phyloP scores from a whole-genome alignment of 2,113 vertebrate species.

The Cygnus atratus region DNA sequence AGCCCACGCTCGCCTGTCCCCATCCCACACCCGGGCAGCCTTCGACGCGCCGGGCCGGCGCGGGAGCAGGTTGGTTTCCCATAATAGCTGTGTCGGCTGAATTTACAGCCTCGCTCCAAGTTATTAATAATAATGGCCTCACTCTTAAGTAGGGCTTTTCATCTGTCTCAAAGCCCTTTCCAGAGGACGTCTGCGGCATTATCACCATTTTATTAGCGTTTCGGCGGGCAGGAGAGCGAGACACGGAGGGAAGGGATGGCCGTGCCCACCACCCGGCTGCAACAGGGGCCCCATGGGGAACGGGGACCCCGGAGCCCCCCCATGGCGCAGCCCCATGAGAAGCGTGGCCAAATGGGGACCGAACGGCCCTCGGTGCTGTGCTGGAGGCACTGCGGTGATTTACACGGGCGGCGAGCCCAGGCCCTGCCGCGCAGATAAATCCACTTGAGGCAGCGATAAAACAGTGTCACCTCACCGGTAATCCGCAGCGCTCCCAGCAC shows the following conservation, averaged over 20 bases:
- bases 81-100: not conserved
- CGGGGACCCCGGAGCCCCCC: not conserved
- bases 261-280: accelerated
- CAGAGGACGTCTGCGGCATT: conserved; percentile 39
- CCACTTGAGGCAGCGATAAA: conserved; percentile 35
- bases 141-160: conserved; percentile 48
- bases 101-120: conserved; percentile 40
- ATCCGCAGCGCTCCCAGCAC: not conserved
- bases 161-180: conserved; percentile 58
- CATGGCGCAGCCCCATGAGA: accelerated
- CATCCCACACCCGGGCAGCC: not conserved
- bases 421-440: not conserved
- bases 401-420: not conserved
- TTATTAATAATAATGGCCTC: conserved; percentile 64
- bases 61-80: conserved; percentile 19
- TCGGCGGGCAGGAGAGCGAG: not conserved
- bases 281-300: not conserved
- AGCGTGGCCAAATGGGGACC: not conserved
- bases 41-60: not conserved
- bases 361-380: not conserved
- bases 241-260: not conserved
- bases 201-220: conserved; percentile 27
- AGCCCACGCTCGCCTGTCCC: not conserved
- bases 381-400: not conserved
- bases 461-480: not conserved